Conservation (phyloP, 2,888 invertebrate genomes). For the Drosophila mayaguana region DNA sequence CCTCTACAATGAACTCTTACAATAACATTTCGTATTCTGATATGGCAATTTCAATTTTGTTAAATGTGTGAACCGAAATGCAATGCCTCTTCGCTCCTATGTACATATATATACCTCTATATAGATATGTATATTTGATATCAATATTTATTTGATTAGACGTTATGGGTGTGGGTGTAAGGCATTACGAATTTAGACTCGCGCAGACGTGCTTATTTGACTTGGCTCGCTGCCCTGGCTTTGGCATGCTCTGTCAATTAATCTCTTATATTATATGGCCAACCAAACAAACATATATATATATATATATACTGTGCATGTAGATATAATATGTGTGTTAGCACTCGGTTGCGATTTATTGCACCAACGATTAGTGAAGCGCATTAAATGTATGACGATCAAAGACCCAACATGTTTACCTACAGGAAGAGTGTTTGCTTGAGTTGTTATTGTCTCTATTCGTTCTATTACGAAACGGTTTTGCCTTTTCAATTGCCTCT, state of each 20-base stretch:
- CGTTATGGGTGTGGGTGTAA: slow-evolving; percentile 33
- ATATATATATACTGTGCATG: not conserved
- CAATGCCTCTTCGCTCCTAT: not conserved
- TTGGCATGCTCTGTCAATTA: slow-evolving; percentile 42
- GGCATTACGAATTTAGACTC: slow-evolving; percentile 33
- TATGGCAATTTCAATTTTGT: slow-evolving; percentile 5
- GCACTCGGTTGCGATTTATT: slow-evolving; percentile 42
- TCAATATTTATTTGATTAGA: slow-evolving; percentile 52
- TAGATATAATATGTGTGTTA: not conserved
- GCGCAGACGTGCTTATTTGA: slow-evolving; percentile 47
- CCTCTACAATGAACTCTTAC: not conserved
- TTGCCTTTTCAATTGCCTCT: slow-evolving; percentile 4
- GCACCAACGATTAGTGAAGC: slow-evolving; percentile 32
- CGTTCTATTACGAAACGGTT: not conserved
- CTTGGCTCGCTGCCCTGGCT: slow-evolving; percentile 58
- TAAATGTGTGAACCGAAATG: not conserved
- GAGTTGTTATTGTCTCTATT: slow-evolving; percentile 10
- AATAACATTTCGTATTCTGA: slow-evolving; percentile 1
- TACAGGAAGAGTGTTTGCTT: slow-evolving; percentile 27
- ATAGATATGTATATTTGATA: slow-evolving; percentile 9
- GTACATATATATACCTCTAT: not conserved
- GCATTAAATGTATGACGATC: slow-evolving; percentile 32
- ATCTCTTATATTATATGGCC: slow-evolving; percentile 26
- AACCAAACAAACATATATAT: slow-evolving; percentile 2
- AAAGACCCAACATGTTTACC: slow-evolving; percentile 39